phyloP scores from a whole-genome alignment of 2,797 vertebrate genomes.

The Acipenser oxyrinchus region DNA sequence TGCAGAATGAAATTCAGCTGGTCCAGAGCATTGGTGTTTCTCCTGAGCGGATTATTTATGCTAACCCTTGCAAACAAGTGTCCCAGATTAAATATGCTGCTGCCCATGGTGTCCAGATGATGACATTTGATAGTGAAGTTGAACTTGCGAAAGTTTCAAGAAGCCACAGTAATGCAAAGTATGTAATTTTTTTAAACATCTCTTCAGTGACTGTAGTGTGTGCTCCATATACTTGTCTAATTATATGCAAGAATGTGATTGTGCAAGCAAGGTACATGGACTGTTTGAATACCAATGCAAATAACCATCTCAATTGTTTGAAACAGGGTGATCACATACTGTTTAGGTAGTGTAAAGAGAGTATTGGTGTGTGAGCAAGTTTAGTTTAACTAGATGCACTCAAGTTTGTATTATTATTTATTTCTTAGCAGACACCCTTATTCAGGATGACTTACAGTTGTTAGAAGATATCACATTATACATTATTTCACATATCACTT shows the following conservation, averaged over 20 bases:
- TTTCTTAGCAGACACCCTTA: too few species aligned
- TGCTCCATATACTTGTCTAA: too few species aligned
- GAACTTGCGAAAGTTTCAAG: conserved; percentile 92
- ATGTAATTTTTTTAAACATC: conserved; percentile 39
- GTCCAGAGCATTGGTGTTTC: conserved; percentile 86
- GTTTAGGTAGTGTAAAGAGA: too few species aligned
- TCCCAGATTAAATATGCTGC: conserved; percentile 96
- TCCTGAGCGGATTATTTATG: conserved; percentile 87
- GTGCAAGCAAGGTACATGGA: conserved; percentile 85
- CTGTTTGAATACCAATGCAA: too few species aligned
- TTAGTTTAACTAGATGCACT: neutral
- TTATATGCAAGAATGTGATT: conserved; percentile 49
- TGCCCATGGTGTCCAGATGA: conserved; percentile 86
- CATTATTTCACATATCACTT: too few species aligned
- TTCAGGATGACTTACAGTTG: too few species aligned
- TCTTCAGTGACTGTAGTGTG: too few species aligned
- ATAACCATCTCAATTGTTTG: too few species aligned
- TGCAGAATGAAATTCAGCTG: conserved; percentile 86
- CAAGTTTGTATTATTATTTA: too few species aligned
- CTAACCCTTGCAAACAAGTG: conserved; percentile 95
- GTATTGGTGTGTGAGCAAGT: neutral
- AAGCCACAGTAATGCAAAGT: conserved; percentile 89
- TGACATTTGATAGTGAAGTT: conserved; percentile 97
- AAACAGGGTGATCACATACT: too few species aligned
- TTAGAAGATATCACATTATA: too few species aligned